phyloP scores from a whole-genome alignment of 2,797 vertebrate genomes.

The Pteronotus mesoamericanus region DNA sequence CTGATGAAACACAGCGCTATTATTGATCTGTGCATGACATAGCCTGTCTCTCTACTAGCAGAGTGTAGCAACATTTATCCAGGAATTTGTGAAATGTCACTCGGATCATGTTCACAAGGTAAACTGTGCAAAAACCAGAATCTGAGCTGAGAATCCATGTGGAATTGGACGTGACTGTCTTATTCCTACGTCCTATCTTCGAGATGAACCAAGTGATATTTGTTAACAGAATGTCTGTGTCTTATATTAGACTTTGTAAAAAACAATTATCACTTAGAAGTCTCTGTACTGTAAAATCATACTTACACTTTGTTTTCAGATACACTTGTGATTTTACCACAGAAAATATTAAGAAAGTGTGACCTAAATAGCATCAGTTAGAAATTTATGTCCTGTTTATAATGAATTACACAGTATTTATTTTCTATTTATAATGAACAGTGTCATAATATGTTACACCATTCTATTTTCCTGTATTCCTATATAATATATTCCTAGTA shows the following conservation, averaged over 20 bases:
- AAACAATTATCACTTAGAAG: conserved; percentile 73
- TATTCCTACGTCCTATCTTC: conserved; percentile 79
- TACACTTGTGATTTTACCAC: conserved; percentile 45
- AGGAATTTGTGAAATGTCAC: conserved; percentile 92
- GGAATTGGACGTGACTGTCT: conserved; percentile 83
- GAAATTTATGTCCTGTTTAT: conserved; percentile 59
- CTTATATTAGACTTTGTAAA: conserved; percentile 78
- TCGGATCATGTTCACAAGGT: conserved; percentile 87
- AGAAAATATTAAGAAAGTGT: conserved; percentile 61
- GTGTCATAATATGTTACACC: neutral
- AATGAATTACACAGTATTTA: conserved; percentile 18
- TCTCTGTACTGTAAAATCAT: conserved; percentile 63
- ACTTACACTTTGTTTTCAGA: conserved; percentile 62
- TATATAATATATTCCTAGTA: conserved; percentile 1
- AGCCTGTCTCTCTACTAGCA: conserved; percentile 83
- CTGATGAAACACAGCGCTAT: conserved; percentile 84
- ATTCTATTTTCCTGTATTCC: neutral
- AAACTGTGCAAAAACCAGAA: conserved; percentile 84
- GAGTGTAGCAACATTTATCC: conserved; percentile 90
- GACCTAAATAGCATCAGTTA: conserved; percentile 45
- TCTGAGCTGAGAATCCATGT: conserved; percentile 80
- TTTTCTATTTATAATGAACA: conserved; percentile 61
- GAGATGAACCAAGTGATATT: conserved; percentile 79
- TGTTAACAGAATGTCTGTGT: conserved; percentile 79
- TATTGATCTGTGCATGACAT: conserved; percentile 89